Evolutionary conservation across 2,113 vertebrate genomes (phyloP).

Genomic region (Nestor notabilis): DNA sequence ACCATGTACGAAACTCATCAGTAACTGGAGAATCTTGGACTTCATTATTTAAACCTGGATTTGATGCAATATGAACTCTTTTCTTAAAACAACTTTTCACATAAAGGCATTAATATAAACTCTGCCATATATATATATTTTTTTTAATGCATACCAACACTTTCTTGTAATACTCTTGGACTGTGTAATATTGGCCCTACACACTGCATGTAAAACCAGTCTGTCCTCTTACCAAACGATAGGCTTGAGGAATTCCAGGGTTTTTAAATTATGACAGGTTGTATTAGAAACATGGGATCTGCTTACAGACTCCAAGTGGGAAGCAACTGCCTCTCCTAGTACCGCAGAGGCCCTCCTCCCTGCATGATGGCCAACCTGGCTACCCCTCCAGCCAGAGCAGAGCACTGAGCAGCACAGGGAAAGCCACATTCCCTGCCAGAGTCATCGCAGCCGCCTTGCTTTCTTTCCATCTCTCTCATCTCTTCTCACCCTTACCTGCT

Average conservation of each 20-base stretch:
- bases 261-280: background rate
- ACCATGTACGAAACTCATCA: slow-evolving; percentile 56
- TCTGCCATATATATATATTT: background rate
- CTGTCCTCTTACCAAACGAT: slow-evolving; percentile 6
- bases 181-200: background rate
- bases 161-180: slow-evolving; percentile 45
- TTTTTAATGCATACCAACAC: slow-evolving; percentile 20
- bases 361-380: accelerated
- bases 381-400: background rate
- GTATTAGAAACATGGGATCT: background rate
- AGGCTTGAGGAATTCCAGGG: slow-evolving; percentile 15
- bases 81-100: slow-evolving; percentile 19
- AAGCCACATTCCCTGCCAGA: background rate
- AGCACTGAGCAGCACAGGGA: background rate
- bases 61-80: background rate
- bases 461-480: background rate
- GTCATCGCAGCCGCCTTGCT: background rate
- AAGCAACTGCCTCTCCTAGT: background rate
- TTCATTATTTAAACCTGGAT: slow-evolving; percentile 41
- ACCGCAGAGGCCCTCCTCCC: background rate
- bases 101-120: slow-evolving; percentile 36
- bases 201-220: background rate
- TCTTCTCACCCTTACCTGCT: background rate
- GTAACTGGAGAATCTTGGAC: slow-evolving; percentile 61
- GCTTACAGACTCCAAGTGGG: background rate